phyloP scores from a whole-genome alignment of 2,888 invertebrate species.

The Hypolimnas misippus region DNA sequence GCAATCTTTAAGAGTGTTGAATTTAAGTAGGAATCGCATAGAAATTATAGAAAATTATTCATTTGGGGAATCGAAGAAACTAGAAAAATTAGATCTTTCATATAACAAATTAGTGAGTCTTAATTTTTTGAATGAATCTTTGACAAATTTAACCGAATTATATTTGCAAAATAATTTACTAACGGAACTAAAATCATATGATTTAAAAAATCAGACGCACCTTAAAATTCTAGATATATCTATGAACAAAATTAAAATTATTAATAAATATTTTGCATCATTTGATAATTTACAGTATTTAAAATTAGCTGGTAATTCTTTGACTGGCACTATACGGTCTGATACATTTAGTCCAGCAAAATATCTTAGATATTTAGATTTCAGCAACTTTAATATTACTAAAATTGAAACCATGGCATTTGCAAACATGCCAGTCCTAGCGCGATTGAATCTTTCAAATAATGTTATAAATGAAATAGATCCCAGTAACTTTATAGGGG shows the following conservation, averaged over 20 bases:
- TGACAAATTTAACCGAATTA: constrained; percentile 57
- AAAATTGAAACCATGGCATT: constrained; percentile 61
- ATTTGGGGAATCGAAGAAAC: constrained; percentile 50
- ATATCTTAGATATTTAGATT: constrained; percentile 62
- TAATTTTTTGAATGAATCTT: constrained; percentile 55
- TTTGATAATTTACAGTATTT: constrained; percentile 65
- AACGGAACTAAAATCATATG: constrained; percentile 45
- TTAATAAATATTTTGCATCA: constrained; percentile 62
- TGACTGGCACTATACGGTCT: constrained; percentile 55
- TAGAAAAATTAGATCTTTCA: constrained; percentile 63
- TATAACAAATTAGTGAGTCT: constrained; percentile 56
- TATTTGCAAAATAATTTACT: constrained; percentile 63
- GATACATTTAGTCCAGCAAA: constrained; percentile 65
- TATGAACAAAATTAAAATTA: constrained; percentile 57
- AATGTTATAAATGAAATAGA: constrained; percentile 60
- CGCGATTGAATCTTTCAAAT: constrained; percentile 64
- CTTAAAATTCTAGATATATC: constrained; percentile 65
- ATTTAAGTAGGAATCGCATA: constrained; percentile 64
- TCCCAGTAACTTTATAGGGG: constrained; percentile 58
- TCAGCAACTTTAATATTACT: constrained; percentile 60
- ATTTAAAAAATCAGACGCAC: constrained; percentile 56
- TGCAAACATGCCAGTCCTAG: constrained; percentile 60
- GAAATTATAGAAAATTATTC: constrained; percentile 52
- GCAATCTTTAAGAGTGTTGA: constrained; percentile 52
- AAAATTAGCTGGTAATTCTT: constrained; percentile 55